Evolutionary conservation across 2,888 invertebrate species (phyloP), one percentile per base, ranked within the genome.

Genomic region (Plebejus melissa): DNA sequence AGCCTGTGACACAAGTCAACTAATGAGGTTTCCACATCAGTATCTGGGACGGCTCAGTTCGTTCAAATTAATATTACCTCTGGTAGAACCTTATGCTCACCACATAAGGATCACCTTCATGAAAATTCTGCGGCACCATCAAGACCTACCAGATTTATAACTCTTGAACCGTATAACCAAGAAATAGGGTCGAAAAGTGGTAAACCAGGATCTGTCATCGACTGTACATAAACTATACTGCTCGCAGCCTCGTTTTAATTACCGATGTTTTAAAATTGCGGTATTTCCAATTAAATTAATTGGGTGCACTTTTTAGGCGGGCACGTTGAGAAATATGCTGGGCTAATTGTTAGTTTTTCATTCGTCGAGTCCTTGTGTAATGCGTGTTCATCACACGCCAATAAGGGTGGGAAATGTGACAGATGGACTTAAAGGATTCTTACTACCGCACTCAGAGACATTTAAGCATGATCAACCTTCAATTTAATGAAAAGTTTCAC

Each of bases 1-100:
- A 76, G 74, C 80, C 80, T 79, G 83, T 84, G 87, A 86, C 85
- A 85, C 86, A 71, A 88, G 85, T 80, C 83, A 86, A 85, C 85
- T 87, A 83, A 84, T 84, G 80, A 80, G 82, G 84, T 83, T 81
- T 82, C 77, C 77, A 77, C 76, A 79, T 76, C 32, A 54, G 72
- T 54, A 72, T 72, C 50, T 72, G 50, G 72, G 32, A 50, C 72
- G 72, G 32, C 50, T 71, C 16, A 54, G 16, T 54, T 16, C 16
- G 16, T 54, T 54, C 16, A 54, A 4, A 16, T 4, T 16, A 3
- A 54, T 54, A 54, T 16, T 16, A 54, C 54, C 54, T 54, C 54
- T 3, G 3, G 16, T 0, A 16, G 54, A 11, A 13, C 54, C 54
- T 54, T 54, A 54, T 54, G 4, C 1, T 13, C 4, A 16, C 4